phyloP scores from a whole-genome alignment of 1,140 invertebrate genomes.

The Cydia fagiglandana region DNA sequence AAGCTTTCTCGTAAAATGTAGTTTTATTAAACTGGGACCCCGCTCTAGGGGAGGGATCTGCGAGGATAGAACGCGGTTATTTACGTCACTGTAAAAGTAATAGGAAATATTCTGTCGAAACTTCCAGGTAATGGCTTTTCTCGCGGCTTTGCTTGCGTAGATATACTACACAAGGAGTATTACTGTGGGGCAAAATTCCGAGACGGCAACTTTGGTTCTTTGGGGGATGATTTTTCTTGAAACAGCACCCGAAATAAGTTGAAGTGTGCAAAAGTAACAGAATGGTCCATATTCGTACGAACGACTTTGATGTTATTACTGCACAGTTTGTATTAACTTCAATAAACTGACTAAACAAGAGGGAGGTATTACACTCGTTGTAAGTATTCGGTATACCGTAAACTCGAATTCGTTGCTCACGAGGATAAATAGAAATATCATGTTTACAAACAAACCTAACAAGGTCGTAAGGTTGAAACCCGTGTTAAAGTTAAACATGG shows the following conservation, averaged over 20 bases:
- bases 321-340: no score
- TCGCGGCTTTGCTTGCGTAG: not conserved
- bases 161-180: not conserved
- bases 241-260: no score
- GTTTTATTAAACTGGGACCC: constrained; percentile 39
- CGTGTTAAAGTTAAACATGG: not conserved
- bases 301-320: no score
- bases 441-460: constrained; percentile 1
- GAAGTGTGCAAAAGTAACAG: no score
- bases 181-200: not conserved
- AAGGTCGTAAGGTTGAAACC: not conserved
- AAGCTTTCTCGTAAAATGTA: constrained; percentile 45
- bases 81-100: constrained; percentile 11
- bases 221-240: no score
- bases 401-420: no score
- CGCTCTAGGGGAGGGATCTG: constrained; percentile 6
- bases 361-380: no score
- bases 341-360: no score
- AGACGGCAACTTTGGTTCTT: no score
- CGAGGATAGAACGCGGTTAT: constrained; percentile 5
- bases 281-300: no score
- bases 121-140: not conserved
- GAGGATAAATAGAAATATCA: not conserved
- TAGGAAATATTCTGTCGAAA: constrained; percentile 12
- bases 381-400: no score